These are phyloP conservation scores for Heliothis peltigera DNA, from an alignment of 2,888 invertebrate species.

Conservation along the genomic window DNA sequence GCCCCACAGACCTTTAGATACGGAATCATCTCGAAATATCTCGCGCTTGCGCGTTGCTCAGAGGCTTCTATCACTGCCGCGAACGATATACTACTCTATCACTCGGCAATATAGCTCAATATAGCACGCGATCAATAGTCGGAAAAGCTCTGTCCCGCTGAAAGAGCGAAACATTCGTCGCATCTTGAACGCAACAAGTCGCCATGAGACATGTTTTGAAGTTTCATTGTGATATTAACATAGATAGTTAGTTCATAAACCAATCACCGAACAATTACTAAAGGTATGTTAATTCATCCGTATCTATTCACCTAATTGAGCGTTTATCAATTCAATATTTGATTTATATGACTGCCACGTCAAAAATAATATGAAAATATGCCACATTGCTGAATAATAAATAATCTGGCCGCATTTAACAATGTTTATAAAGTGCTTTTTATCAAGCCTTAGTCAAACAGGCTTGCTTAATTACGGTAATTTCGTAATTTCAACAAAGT, in stretches of 20 bases:
- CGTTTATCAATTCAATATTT: conserved; percentile 48
- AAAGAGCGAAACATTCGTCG: conserved; percentile 10
- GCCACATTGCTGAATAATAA: conserved; percentile 51
- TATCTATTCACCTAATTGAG: conserved; percentile 47
- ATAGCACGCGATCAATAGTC: conserved; percentile 19
- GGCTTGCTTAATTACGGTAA: conserved; percentile 47
- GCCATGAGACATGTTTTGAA: neutral
- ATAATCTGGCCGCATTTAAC: conserved; percentile 27
- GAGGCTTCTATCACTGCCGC: conserved; percentile 28
- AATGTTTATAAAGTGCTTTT: conserved; percentile 46
- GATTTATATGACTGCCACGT: conserved; percentile 51
- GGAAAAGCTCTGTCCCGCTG: conserved; percentile 16
- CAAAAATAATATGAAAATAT: conserved; percentile 34
- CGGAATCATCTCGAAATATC: conserved; percentile 26
- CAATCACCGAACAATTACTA: conserved; percentile 12
- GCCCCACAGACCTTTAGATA: conserved; percentile 41
- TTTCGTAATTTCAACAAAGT: conserved; percentile 48
- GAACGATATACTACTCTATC: conserved; percentile 7
- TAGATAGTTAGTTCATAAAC: neutral
- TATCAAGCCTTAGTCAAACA: conserved; percentile 43
- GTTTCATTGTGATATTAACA: conserved; percentile 19
- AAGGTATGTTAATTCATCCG: conserved; percentile 43
- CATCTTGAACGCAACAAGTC: conserved; percentile 46
- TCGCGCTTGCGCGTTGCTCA: conserved; percentile 45
- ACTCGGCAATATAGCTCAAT: conserved; percentile 14